phyloP scores from a whole-genome alignment of 2,888 invertebrate genomes.

The Nymphalis c-album region DNA sequence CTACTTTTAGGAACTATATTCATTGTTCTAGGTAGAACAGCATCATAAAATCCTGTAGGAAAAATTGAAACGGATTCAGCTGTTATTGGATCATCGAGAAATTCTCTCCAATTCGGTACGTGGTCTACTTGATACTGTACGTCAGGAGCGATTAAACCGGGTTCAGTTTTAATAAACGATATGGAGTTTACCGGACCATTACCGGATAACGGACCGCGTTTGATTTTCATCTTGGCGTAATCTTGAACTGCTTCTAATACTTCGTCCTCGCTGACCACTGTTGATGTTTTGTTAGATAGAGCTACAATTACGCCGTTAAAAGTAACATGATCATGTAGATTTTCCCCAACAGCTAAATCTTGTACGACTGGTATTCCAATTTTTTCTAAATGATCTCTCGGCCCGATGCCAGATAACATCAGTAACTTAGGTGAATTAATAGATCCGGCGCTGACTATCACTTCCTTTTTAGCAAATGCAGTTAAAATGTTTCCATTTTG shows the following conservation, averaged over 20 bases:
- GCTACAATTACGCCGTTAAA: conserved; percentile 75
- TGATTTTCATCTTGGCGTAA: conserved; percentile 56
- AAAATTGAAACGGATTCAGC: conserved; percentile 60
- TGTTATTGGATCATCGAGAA: conserved; percentile 72
- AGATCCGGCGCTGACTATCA: conserved; percentile 60
- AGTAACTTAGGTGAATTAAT: conserved; percentile 63
- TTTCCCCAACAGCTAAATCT: conserved; percentile 64
- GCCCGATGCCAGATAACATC: conserved; percentile 68
- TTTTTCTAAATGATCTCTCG: conserved; percentile 52
- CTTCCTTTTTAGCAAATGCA: conserved; percentile 60
- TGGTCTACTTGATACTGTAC: conserved; percentile 82
- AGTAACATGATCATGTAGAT: conserved; percentile 67
- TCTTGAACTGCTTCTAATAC: conserved; percentile 61
- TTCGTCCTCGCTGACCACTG: conserved; percentile 61
- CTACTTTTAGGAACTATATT: conserved; percentile 82
- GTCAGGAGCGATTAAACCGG: conserved; percentile 79
- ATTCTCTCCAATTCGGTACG: conserved; percentile 70
- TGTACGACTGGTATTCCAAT: conserved; percentile 52
- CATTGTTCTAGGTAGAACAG: conserved; percentile 79
- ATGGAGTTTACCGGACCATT: conserved; percentile 79
- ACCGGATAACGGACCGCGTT: conserved; percentile 74
- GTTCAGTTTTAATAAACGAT: conserved; percentile 79
- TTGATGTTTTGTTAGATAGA: conserved; percentile 74
- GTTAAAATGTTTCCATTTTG: conserved; percentile 44
- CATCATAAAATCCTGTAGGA: conserved; percentile 82